phyloP scores from a whole-genome alignment of 2,113 vertebrate species.

The Poecilia latipinna region DNA sequence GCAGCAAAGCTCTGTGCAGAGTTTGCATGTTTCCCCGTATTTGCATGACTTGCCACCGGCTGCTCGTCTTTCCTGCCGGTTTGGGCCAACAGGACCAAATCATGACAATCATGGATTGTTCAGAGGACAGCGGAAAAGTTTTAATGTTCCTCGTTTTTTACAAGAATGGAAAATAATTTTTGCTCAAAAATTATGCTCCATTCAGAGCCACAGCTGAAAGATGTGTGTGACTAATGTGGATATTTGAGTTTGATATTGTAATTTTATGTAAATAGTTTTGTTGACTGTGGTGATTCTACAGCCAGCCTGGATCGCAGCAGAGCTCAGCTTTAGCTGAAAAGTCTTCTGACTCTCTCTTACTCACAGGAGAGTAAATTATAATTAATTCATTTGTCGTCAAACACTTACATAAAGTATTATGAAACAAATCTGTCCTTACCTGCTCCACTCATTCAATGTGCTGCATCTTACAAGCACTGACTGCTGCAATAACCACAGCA shows the following conservation, averaged over 20 bases:
- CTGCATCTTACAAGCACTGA: neutral
- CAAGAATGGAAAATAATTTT: neutral
- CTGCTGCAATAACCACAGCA: neutral
- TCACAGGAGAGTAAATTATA: neutral
- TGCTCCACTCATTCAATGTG: neutral
- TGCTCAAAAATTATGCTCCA: neutral
- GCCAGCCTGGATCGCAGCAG: neutral
- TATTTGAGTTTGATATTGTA: neutral
- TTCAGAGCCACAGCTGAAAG: neutral
- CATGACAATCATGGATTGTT: conserved; percentile 7
- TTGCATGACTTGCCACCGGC: conserved; percentile 52
- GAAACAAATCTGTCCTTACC: neutral
- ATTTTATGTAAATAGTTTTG: no score
- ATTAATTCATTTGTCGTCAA: neutral
- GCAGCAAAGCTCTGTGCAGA: conserved; percentile 11
- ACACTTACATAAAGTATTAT: conserved; percentile 1
- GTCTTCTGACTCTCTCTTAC: neutral
- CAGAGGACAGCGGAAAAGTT: conserved; percentile 10
- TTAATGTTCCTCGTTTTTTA: no score
- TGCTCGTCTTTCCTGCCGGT: conserved; percentile 26
- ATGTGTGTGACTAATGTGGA: neutral
- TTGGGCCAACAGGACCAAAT: conserved; percentile 12
- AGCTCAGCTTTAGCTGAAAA: neutral
- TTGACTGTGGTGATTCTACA: no score
- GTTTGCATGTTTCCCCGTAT: conserved; percentile 63